Evolutionary conservation across 2,113 vertebrate species (phyloP), one percentile per base, ranked within the genome.

Genomic region (Deroptyus accipitrinus): DNA sequence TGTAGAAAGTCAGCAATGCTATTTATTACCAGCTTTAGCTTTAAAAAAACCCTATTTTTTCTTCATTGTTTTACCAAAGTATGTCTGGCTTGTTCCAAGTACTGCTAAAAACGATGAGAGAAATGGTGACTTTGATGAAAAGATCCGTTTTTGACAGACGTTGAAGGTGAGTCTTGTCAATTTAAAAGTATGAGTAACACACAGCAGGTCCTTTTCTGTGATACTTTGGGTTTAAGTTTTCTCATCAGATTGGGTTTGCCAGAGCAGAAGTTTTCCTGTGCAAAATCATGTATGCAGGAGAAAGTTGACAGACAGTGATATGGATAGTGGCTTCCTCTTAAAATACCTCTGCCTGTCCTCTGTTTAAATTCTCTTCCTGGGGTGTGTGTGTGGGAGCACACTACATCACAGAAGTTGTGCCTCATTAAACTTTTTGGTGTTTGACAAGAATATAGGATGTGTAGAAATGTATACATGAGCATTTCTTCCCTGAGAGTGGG

Each of bases 321-420:
- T 46, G 48, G 39, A 24, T 17, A n/a, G 52, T 49, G 37, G 10
- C 49, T 90, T 87, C 42, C 48, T 93, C 14, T 51, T 77, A 27
- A 66, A 80, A 31, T 52, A 22, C 22, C 28, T 82, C 39, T 28
- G 2, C 51, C 67, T 68, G n/a, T 70, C 19, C n/a, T 7, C 12
- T 44, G 33, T 68, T 95, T 75, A 79, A 82, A 46, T 42, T 51
- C 39, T 59, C 19, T 70, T 78, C 3, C 3, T 6, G 7, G 30
- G 11, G 31, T 12, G 17, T 19, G 30, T 1, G 5, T 11, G 18
- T 10, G 30, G 30, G 52, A 81, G n/a, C n/a, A 2, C 2, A 2
- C 4, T 83, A 25, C 31, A 24, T 87, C 48, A 13, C 22, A 7
- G 9, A 42, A 19, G 30, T 35, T 83, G 33, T 57, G 25, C 30